Percentiles rank a stretch among this genome's conserved stretches.
These are phyloP conservation scores for Streptopelia turtur DNA, from an alignment of 2,797 vertebrate species.

Conservation along the genomic window DNA sequence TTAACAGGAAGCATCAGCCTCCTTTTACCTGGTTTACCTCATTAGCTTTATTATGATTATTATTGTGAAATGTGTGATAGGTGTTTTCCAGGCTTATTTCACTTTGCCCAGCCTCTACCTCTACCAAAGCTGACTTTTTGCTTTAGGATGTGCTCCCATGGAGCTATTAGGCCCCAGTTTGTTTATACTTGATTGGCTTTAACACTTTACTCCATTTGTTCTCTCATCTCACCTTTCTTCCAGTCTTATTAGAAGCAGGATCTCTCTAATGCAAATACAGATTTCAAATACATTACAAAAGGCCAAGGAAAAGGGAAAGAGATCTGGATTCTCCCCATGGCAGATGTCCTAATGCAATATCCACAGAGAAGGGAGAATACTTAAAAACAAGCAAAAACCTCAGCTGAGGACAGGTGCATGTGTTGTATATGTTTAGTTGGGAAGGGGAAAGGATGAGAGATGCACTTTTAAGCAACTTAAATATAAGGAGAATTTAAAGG, in stretches of 20 bases:
- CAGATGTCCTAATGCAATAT: background rate
- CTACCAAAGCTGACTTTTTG: background rate
- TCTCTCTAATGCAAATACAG: background rate
- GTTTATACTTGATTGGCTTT: conserved; percentile 43
- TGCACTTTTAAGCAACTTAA: background rate
- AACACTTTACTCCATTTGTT: conserved; percentile 30
- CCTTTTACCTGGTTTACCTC: conserved; percentile 1
- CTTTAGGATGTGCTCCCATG: background rate
- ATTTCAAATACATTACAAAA: background rate
- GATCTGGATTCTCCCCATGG: background rate
- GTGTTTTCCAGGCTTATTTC: background rate
- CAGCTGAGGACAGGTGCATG: background rate
- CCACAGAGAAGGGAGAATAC: background rate
- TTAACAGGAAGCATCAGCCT: background rate
- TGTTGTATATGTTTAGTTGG: background rate
- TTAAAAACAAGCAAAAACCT: background rate
- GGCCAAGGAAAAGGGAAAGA: background rate
- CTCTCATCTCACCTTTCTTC: conserved; percentile 12
- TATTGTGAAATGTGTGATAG: background rate
- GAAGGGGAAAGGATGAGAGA: background rate
- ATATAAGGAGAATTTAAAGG: background rate
- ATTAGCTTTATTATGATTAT: background rate
- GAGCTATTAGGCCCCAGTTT: conserved; percentile 40
- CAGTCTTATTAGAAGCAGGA: background rate
- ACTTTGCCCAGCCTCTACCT: background rate